These are phyloP conservation scores for Lordiphosa mommai DNA, from an alignment of 1,140 invertebrate genomes.

Conservation along the genomic window DNA sequence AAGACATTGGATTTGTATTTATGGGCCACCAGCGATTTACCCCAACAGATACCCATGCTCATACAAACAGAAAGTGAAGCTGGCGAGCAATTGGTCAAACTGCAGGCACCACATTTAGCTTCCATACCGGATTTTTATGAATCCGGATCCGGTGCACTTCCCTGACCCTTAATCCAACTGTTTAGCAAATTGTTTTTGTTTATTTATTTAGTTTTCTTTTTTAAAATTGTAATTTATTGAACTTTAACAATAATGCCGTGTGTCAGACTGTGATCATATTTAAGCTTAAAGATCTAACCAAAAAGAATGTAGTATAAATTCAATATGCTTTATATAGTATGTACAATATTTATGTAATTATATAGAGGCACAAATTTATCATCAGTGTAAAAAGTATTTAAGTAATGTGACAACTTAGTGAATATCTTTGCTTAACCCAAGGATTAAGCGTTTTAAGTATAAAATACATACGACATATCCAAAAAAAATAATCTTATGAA, in stretches of 20 bases:
- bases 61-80: conserved; percentile 69
- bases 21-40: conserved; percentile 87
- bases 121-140: conserved; percentile 40
- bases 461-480: conserved; percentile 9
- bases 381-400: not conserved
- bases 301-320: conserved; percentile 16
- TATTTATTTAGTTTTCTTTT: conserved; percentile 16
- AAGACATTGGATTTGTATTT: conserved; percentile 95
- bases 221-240: conserved; percentile 26
- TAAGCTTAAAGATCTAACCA: conserved; percentile 46
- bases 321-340: conserved; percentile 6
- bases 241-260: conserved; percentile 9
- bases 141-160: conserved; percentile 46
- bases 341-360: not conserved
- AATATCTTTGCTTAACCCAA: not conserved
- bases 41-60: conserved; percentile 82
- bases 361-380: conserved; percentile 34
- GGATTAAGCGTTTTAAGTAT: not conserved
- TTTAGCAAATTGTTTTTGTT: conserved; percentile 36
- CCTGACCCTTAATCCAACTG: conserved; percentile 29
- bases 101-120: conserved; percentile 31
- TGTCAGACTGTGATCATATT: conserved; percentile 60
- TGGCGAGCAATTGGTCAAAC: conserved; percentile 43
- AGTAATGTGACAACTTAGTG: conserved; percentile 1
- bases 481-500: too few relatives aligned